Evolutionary conservation across 2,113 vertebrate species (phyloP), one percentile per base, ranked within the genome.

Genomic region (Melanotaenia duboulayi): DNA sequence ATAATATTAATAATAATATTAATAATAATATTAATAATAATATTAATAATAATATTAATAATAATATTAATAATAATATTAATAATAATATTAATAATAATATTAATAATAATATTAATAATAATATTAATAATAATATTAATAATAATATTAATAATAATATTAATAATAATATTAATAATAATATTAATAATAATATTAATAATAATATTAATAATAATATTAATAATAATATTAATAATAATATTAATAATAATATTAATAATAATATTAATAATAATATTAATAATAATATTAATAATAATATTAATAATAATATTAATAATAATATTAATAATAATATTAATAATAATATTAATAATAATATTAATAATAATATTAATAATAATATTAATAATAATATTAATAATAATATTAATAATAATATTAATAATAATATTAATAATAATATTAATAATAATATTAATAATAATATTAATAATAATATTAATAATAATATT

Each of bases 51-150:
- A 73, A 4, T n/a, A n/a, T n/a, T 54, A 51, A 0, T 20, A 52
- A 28, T 37, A 63, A 13, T 49, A 35, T 10, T 63, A 61, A n/a
- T 20, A 35, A 50, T 22, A 23, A 55, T 13, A 69, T 35, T 51
- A 57, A 24, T 37, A 76, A 0, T 50, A 73, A 4, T n/a, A n/a
- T n/a, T 54, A 51, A 0, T 20, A 52, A 28, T 37, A 63, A 13
- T 49, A 35, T 10, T 63, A 61, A n/a, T 20, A 35, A 50, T 22
- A 23, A 55, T 13, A 69, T 35, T 51, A 57, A 24, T 37, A 76
- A 0, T 50, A 73, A 4, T n/a, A n/a, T n/a, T 54, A 51, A 0
- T 20, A 52, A 28, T 37, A 63, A 13, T 49, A 35, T 10, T 63
- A 61, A n/a, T 20, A 35, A 50, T 22, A 23, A 55, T 13, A 69